Base-by-base conservation (phyloP, 2,888 invertebrate genomes). In the Carabus problematicus region DNA sequence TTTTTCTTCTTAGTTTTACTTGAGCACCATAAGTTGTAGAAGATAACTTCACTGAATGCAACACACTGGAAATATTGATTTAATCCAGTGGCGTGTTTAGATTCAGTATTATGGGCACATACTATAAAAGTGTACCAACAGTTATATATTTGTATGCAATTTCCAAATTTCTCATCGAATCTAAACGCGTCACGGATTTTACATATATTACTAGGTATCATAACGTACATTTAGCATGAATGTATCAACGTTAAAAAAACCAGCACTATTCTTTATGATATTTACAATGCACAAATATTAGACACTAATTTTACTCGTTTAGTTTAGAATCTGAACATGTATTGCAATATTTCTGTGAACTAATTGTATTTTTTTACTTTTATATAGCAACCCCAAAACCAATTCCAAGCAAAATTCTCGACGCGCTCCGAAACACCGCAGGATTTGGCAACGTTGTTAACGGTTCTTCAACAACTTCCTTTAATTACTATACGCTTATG, bases 321-420 rank as follows among this genome's bases (percentile, higher is more conserved):
- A 29, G 29, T 29, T 29, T 29, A 6, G 29, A 29, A 29, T 56
- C 19, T 39, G 9, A 12, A 14, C 11, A 12, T 8, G 56, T 7
- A 11, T 19, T 41, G 1, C 9, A 39, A 8, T 8, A 1, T 29
- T 6, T 40, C 11, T n/a, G 9, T 18, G 39, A 49, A n/a, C 11
- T 19, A 56, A 49, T 43, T 62, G 42, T 43, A 8, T 62, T 47
- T 70, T 3, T 39, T 52, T 73, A 56, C 62, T 59, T 72, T 18
- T 58, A 74, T 76, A 18, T 79, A 83, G 82, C 82, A 70, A 82
- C 81, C 60, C 80, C 81, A 66, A 79, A 79, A 73, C 82, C 83
- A 63, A 79, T 83, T 72, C 83, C 83, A 55, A 80, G 81, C 52
- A 78, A 81, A 74, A 76, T 82, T 75, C 72, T 79, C 72, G 81